A percentile compares a stretch with the other conserved stretches of the same genome.
phyloP scores from a whole-genome alignment of 2,888 invertebrate species.

The Chymomyza procnemis region DNA sequence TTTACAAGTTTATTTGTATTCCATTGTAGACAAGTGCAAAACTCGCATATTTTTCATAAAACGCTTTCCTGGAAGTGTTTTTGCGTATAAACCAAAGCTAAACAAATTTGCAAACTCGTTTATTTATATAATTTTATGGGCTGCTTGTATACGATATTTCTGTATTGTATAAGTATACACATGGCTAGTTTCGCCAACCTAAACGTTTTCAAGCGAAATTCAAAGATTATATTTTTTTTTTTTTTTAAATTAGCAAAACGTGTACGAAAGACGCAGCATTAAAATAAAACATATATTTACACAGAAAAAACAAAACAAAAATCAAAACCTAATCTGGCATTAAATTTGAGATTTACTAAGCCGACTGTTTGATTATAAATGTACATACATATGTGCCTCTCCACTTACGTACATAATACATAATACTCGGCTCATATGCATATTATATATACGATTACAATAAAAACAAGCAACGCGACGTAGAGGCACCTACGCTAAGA shows the following conservation, averaged over 20 bases:
- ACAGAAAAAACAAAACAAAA: not conserved
- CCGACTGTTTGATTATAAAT: not conserved
- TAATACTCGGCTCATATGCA: not conserved
- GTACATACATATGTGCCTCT: not conserved
- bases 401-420: not conserved
- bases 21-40: constrained; percentile 50
- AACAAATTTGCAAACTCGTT: constrained; percentile 23
- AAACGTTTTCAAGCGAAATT: not conserved
- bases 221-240: no score
- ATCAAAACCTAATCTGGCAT: not conserved
- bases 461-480: not conserved
- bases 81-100: constrained; percentile 16
- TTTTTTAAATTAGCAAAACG: not conserved
- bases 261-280: not conserved
- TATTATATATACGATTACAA: not conserved
- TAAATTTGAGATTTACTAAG: not conserved
- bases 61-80: constrained; percentile 50
- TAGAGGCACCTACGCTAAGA: not conserved
- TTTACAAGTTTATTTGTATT: constrained; percentile 8
- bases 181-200: not conserved
- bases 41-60: constrained; percentile 47
- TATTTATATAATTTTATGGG: constrained; percentile 8
- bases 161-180: no score
- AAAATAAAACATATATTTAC: not conserved
- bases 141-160: no score